Evolutionary conservation across 2,113 vertebrate genomes (phyloP).

Genomic region (Odontophorus gujanensis): DNA sequence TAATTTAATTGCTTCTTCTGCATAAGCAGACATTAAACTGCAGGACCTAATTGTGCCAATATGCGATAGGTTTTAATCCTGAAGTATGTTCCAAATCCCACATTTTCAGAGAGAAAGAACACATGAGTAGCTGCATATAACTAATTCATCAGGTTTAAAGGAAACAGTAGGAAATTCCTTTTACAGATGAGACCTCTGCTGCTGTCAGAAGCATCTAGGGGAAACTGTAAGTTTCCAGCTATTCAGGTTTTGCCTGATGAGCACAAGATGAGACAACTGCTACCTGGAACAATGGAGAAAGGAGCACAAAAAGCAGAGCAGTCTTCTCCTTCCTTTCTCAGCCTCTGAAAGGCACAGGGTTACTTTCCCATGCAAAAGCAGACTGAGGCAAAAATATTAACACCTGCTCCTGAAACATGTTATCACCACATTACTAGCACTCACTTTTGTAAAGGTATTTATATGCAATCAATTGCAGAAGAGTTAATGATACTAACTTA

Average conservation of each 20-base stretch:
- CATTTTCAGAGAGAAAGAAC: not conserved
- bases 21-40: not conserved
- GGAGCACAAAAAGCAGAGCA: not conserved
- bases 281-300: not conserved
- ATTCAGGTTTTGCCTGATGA: not conserved
- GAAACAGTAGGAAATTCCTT: not conserved
- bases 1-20: not conserved
- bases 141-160: not conserved
- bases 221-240: not conserved
- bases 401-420: not conserved
- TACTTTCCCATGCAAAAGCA: not conserved
- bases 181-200: not conserved
- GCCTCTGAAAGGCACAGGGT: not conserved
- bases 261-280: not conserved
- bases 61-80: not conserved
- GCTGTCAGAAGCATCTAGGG: not conserved
- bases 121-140: not conserved
- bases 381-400: not conserved
- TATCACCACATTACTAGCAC: not conserved
- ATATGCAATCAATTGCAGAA: not conserved
- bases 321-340: not conserved
- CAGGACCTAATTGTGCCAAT: not conserved
- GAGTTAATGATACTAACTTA: not conserved
- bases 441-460: not conserved
- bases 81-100: not conserved